Evolutionary conservation across 2,113 vertebrate genomes (phyloP).

Genomic region (Albula goreensis): DNA sequence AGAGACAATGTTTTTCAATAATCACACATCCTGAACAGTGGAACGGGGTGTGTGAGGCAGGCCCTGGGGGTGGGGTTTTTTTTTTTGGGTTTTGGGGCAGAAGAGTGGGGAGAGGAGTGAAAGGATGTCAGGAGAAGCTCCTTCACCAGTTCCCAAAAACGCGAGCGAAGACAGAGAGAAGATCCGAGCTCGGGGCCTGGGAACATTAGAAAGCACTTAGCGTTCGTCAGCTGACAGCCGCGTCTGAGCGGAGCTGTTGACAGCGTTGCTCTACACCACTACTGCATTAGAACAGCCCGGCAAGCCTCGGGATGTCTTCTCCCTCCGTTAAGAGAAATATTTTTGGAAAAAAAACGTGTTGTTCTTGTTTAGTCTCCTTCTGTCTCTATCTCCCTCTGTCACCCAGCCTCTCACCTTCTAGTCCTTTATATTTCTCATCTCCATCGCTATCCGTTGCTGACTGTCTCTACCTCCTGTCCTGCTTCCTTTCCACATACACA

Average conservation of each 20-base stretch:
- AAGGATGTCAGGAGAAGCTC: neutral
- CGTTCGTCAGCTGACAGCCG: conserved; percentile 8
- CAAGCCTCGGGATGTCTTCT: conserved; percentile 28
- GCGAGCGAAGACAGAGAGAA: neutral
- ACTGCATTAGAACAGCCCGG: conserved; percentile 2
- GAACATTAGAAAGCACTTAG: conserved; percentile 56
- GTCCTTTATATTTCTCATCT: neutral
- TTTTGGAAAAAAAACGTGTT: conserved; percentile 8
- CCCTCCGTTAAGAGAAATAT: neutral
- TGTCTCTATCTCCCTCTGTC: neutral
- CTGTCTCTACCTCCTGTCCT: too few relatives aligned
- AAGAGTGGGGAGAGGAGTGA: neutral
- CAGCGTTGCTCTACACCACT: conserved; percentile 24
- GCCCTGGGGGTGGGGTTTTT: neutral
- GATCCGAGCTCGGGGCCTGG: neutral
- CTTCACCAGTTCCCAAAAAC: neutral
- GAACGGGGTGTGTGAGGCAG: neutral
- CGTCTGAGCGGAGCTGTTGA: conserved; percentile 43
- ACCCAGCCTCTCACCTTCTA: neutral
- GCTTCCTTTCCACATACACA: too few relatives aligned
- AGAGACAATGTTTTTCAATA: conserved; percentile 31
- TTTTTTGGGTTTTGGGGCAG: neutral
- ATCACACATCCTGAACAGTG: conserved; percentile 25
- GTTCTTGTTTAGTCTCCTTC: neutral
- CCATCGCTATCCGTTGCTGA: too few relatives aligned